Base-by-base conservation (phyloP, 2,113 vertebrate species). In the Pimephales promelas region DNA sequence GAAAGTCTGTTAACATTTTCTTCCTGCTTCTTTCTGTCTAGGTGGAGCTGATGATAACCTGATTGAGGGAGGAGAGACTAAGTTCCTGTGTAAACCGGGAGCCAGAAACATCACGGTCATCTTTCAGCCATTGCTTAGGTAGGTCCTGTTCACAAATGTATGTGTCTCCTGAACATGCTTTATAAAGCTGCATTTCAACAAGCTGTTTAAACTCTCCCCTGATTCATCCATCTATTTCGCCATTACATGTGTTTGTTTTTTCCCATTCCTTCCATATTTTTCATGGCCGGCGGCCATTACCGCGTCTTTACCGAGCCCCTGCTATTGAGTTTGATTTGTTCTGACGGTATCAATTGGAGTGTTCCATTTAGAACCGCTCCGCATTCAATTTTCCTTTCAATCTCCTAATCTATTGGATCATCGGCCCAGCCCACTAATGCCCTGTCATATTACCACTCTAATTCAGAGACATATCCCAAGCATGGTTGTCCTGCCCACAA, bases 61-160 rank as follows among this genome's bases (percentile, higher is more conserved):
- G 92, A 99, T 99, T 26, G 98, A 99, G 93, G 97, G 98, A 56
- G 98, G 97, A 0, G 97, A 97, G 88, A 97, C 97, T 89, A 98
- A 98, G 88, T 99, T 99, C 94, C 95, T 99, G 83, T 99, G 98
- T 89, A 99, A 98, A 88, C 98, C 98, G 0, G 97, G 98, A 89
- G 98, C 97, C 59, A 95, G 98, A 87, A 99, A 99, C 89, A 99
- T 99, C 87, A 98, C 98, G 0, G 92, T 98, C 84, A 99, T 99
- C 92, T 99, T 99, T 83, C 97, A 99, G 88, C 98, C 98, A 28
- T 94, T 99, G 83, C 95, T 98, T 87, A 97, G 97, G 98, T 99
- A 95, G 86, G 76, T 56, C 47, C 31, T 56, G 20, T 81, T 81
- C 22, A 36, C 64, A 49, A 49, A 70, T 36, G 26, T 22, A n/a